A percentile compares a stretch with the other conserved stretches of the same genome.
Conservation (phyloP, 2,797 vertebrate genomes). For the Gymnothorax reevesii region DNA sequence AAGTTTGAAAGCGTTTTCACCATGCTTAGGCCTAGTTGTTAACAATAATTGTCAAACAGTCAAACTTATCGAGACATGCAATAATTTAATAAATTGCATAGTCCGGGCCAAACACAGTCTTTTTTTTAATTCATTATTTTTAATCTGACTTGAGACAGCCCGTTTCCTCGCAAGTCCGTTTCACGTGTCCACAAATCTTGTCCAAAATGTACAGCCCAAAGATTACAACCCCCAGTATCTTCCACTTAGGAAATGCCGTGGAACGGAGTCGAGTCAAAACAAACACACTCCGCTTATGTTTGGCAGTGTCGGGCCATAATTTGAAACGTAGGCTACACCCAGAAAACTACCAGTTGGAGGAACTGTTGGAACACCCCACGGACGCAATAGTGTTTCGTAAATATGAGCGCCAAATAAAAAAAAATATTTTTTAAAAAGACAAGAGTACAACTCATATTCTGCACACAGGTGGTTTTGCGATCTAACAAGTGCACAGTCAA, state of each 20-base stretch:
- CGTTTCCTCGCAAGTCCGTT: conserved; percentile 2
- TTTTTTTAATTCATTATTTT: background rate
- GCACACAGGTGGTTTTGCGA: background rate
- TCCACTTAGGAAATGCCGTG: conserved; percentile 10
- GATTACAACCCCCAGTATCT: background rate
- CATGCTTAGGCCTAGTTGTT: too few species aligned
- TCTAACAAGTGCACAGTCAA: background rate
- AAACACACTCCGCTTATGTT: background rate
- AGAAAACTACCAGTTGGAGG: conserved; percentile 1
- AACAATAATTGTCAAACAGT: background rate
- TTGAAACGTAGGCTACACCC: background rate
- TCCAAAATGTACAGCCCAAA: background rate
- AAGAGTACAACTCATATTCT: background rate
- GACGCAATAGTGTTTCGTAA: background rate
- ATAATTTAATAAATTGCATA: background rate
- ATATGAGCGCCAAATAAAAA: background rate
- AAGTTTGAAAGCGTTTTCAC: background rate
- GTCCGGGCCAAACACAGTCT: conserved; percentile 4
- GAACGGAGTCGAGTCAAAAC: background rate
- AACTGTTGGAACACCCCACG: background rate
- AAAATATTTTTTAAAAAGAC: too few species aligned
- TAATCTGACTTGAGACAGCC: background rate
- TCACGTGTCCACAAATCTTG: background rate
- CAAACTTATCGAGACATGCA: background rate
- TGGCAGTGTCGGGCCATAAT: background rate